Base-by-base conservation (phyloP, 2,888 invertebrate genomes). In the Marronus borbonicus region DNA sequence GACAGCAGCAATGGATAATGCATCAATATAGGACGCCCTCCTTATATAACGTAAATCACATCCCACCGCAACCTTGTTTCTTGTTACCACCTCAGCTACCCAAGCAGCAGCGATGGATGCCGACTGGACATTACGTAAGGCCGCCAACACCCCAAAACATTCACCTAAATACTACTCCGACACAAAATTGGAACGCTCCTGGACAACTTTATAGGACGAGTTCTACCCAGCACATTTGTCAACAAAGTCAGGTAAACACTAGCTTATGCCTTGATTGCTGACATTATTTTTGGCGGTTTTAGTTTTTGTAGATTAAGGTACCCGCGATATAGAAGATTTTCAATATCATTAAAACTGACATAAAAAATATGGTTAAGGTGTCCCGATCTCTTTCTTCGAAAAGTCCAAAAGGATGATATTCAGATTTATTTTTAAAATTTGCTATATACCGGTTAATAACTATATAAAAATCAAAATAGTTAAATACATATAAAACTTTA, bases 61-160 rank as follows among this genome's bases (percentile, higher is more conserved):
- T 78, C 50, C 76, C 80, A 20, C 76, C 80, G 17, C 80, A 78
- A 66, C 76, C 80, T 3, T 80, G 78, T 36, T 80, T 80, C 50
- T 65, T 82, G 31, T 60, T 82, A 20, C 64, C 81, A n/a, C 81
- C 81, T 8, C 82, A 81, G 62, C 65, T 81, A 31, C 79, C 81
- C 7, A 81, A 77, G 17, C 78, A 60, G 52, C 80, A 80, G 24
- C 79, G 81, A 28, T 82, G 81, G 82, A n/a, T 76, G 65, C 77
- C 79, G n/a, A 69, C 78, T 62, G 72, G 76, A 52, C 82, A 80
- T 31, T 82, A 78, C 62, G 69, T 78, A 24, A 69, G 81, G 24
- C 81, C 82, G 49, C 64, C 78, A 0, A 79, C 80, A 2, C 80
- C 80, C 28, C 79, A 74, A 44, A 58, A 52, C 5, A 69, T 65